Evolutionary conservation across 2,113 vertebrate species (phyloP), one percentile per base, ranked within the genome.

Genomic region (Festucalex cinctus): DNA sequence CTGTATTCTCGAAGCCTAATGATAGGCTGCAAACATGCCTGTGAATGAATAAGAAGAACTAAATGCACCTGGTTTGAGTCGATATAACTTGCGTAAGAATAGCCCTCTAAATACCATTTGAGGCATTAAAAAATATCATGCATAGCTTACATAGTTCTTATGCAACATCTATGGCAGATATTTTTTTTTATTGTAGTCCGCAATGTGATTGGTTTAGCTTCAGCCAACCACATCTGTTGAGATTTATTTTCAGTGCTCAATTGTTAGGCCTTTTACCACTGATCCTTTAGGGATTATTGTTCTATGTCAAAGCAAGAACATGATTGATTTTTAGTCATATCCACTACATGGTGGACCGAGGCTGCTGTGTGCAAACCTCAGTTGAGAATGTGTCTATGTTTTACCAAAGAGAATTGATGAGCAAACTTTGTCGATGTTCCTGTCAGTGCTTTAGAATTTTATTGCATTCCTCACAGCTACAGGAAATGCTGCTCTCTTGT

Each of bases 11-110:
- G 4, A 17, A 39, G 39, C 58, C 62, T 71, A 75, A 74, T 70
- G 58, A 77, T 35, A 70, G 77, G 62, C 39, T 5, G 17, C 17
- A n/a, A 36, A 43, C 17, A 71, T 58, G 71, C 41, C 44, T 22
- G 44, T 58, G 36, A 28, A 62, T 59, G 57, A 67, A 85, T 63
- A 73, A 68, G 63, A 54, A 67, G 68, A 71, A 71, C 71, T 62
- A 73, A 77, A 75, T 56, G 68, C 22, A 28, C 57, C 49, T 63
- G 14, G 24, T 54, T 48, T 17, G 32, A 68, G 36, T 0, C 20
- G 13, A 13, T n/a, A 36, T 39, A 68, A 75, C 68, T 35, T 32
- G 43, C 66, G 43, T 43, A 57, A 9, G 19, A 36, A 39, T 4
- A n/a, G 13, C 43, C 63, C 49, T 17, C 22, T 26, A 48, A 48